These are phyloP conservation scores for Triplophysa dalaica DNA, from an alignment of 2,113 vertebrate species.

Conservation along the genomic window DNA sequence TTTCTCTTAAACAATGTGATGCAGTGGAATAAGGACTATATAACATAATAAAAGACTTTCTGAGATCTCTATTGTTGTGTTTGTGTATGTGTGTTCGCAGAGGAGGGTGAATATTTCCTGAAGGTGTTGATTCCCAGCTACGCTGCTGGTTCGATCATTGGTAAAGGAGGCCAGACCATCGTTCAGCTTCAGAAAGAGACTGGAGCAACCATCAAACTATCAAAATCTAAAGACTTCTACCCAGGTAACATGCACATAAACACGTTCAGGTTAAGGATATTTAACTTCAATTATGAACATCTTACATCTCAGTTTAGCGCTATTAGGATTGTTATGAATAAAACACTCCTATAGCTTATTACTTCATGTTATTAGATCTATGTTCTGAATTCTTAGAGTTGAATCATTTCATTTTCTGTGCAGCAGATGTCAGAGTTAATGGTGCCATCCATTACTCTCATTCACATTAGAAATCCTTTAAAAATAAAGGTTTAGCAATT, in stretches of 20 bases:
- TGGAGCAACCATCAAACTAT: constrained; percentile 91
- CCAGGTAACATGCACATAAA: constrained; percentile 73
- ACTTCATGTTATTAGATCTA: neutral
- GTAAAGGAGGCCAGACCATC: constrained; percentile 93
- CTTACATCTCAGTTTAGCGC: neutral
- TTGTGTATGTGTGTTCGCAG: constrained; percentile 65
- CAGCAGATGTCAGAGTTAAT: constrained; percentile 18
- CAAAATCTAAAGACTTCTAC: constrained; percentile 97
- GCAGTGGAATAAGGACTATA: no score
- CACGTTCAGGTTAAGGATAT: no score
- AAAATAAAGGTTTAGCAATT: constrained; percentile 1
- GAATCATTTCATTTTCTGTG: constrained; percentile 16
- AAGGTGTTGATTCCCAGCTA: constrained; percentile 96
- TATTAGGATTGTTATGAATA: neutral
- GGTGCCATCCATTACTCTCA: constrained; percentile 13
- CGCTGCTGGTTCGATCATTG: constrained; percentile 91
- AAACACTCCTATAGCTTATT: neutral
- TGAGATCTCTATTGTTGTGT: neutral
- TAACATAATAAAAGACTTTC: neutral
- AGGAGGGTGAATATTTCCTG: constrained; percentile 93
- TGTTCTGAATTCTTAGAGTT: constrained; percentile 15
- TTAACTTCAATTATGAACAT: neutral
- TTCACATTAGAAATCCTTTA: constrained; percentile 15
- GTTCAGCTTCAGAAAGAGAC: constrained; percentile 94
- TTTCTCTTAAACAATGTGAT: neutral